These are phyloP conservation scores for Lithophane ornitopus DNA, from an alignment of 2,888 invertebrate species.

Conservation along the genomic window DNA sequence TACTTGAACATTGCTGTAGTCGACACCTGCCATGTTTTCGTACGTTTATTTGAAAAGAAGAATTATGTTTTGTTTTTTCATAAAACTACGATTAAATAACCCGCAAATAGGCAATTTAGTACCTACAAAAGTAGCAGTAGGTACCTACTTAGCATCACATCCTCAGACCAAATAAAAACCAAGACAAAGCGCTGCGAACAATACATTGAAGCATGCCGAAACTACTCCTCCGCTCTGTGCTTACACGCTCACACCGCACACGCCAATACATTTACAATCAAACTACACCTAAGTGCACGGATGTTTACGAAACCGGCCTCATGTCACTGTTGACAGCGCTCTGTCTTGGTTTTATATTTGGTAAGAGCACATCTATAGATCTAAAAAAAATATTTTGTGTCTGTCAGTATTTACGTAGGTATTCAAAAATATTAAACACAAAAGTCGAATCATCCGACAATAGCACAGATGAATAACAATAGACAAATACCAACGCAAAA, in stretches of 20 bases:
- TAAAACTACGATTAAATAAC: neutral
- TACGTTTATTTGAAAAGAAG: neutral
- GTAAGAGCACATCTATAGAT: too few species aligned
- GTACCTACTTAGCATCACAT: too few species aligned
- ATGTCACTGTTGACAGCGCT: too few species aligned
- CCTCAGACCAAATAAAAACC: too few species aligned
- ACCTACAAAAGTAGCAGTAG: neutral
- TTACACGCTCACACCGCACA: too few species aligned
- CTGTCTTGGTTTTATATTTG: too few species aligned
- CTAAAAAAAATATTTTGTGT: neutral
- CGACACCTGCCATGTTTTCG: neutral
- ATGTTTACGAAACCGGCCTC: too few species aligned
- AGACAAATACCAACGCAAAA: constrained; percentile 47
- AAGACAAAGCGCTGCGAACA: too few species aligned
- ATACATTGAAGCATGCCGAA: too few species aligned
- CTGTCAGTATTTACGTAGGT: neutral
- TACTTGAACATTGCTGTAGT: neutral
- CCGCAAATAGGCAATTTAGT: neutral
- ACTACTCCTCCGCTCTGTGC: too few species aligned
- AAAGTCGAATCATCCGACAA: constrained; percentile 18
- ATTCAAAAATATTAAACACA: constrained; percentile 13
- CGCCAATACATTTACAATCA: too few species aligned
- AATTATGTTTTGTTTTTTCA: neutral
- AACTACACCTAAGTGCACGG: too few species aligned
- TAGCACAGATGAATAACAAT: constrained; percentile 3